Conservation (phyloP, 1,140 invertebrate species). For the Penaeus vannamei region DNA sequence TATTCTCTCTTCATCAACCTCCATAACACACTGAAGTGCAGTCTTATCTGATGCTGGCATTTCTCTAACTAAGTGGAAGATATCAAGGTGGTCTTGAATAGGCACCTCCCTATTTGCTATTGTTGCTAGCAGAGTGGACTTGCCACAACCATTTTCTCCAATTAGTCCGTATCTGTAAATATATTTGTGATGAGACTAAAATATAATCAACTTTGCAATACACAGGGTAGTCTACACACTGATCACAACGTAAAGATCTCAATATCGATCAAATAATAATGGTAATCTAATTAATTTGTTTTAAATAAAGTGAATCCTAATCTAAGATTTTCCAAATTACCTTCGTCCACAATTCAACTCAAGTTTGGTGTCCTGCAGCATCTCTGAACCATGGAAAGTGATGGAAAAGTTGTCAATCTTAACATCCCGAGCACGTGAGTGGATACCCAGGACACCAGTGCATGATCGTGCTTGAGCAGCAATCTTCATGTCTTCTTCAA, state of each 20-base stretch:
- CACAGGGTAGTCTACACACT: no score
- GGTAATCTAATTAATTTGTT: no score
- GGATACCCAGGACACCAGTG: constrained; percentile 94
- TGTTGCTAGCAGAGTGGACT: constrained; percentile 93
- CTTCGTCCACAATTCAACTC: constrained; percentile 95
- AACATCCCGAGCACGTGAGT: constrained; percentile 94
- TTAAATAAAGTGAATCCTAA: no score
- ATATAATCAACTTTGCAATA: no score
- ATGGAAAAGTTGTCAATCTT: constrained; percentile 98
- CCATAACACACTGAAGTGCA: constrained; percentile 97
- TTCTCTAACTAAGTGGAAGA: constrained; percentile 96
- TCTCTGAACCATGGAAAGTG: constrained; percentile 97
- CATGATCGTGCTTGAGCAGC: constrained; percentile 94
- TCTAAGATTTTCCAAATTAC: constrained; percentile 4
- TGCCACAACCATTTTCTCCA: constrained; percentile 96
- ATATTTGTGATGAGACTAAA: no score
- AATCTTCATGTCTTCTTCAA: constrained; percentile 90
- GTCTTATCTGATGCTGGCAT: constrained; percentile 93
- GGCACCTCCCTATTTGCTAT: constrained; percentile 95
- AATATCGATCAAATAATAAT: no score
- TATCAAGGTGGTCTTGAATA: constrained; percentile 97
- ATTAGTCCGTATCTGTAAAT: constrained; percentile 90
- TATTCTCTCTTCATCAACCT: constrained; percentile 95
- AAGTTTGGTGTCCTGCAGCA: constrained; percentile 94
- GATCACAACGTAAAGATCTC: no score